These are phyloP conservation scores for Picathartes gymnocephalus DNA, from an alignment of 2,113 vertebrate species.

Conservation along the genomic window DNA sequence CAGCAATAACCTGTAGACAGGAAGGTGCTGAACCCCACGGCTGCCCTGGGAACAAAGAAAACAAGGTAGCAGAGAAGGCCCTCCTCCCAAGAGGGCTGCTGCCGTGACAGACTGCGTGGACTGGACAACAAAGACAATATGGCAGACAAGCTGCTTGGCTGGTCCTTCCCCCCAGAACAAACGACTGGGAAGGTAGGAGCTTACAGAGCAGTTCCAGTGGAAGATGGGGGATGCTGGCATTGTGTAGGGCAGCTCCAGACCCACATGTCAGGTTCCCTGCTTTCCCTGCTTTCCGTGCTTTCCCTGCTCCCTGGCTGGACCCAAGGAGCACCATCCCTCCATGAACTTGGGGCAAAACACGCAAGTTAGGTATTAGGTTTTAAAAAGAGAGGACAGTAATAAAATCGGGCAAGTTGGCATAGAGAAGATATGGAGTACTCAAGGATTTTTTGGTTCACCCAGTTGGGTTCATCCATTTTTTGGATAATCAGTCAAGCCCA, in stretches of 20 bases:
- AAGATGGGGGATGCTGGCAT: not conserved
- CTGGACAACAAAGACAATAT: not conserved
- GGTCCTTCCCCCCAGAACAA: not conserved
- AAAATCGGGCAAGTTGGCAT: not conserved
- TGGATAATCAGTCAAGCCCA: not conserved
- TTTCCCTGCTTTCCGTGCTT: not conserved
- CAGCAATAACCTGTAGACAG: not conserved
- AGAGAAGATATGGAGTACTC: not conserved
- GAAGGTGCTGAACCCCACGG: not conserved
- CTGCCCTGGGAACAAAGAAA: not conserved
- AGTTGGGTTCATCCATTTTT: not conserved
- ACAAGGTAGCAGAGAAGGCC: not conserved
- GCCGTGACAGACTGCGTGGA: not conserved
- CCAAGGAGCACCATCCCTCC: not conserved
- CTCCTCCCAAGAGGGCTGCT: not conserved
- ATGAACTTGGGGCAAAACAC: not conserved
- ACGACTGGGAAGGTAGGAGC: no score
- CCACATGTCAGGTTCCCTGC: accelerated
- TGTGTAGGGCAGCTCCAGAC: accelerated
- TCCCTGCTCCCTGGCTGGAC: not conserved
- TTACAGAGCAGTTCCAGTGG: not conserved
- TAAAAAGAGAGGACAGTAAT: not conserved
- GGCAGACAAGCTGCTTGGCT: not conserved
- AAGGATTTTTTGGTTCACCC: not conserved
- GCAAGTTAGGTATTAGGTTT: not conserved